phyloP scores from a whole-genome alignment of 2,113 vertebrate genomes.

The Dipodomys spectabilis region DNA sequence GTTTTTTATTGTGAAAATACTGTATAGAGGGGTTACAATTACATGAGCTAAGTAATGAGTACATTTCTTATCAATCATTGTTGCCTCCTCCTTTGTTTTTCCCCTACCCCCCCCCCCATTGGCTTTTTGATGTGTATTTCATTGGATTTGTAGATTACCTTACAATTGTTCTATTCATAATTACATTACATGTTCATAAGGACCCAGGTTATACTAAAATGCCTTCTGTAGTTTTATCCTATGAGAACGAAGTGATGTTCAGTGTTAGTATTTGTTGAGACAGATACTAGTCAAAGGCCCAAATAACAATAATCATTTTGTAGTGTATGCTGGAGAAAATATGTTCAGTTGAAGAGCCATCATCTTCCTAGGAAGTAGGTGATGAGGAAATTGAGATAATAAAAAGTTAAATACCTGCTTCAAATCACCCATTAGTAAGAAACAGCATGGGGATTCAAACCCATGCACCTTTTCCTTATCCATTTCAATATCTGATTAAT shows the following conservation, averaged over 20 bases:
- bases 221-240: background rate
- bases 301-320: constrained; percentile 12
- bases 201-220: background rate
- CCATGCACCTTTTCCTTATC: background rate
- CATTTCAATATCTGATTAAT: background rate
- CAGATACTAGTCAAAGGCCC: constrained; percentile 37
- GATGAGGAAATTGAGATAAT: background rate
- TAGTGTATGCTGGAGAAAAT: constrained; percentile 8
- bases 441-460: background rate
- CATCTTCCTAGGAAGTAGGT: background rate
- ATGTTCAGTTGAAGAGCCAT: background rate
- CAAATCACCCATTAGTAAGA: background rate
- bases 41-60: too few species aligned
- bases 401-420: background rate
- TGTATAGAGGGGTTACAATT: too few species aligned
- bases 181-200: background rate
- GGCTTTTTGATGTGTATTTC: too few species aligned
- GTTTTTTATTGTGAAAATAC: too few species aligned
- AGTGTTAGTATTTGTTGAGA: background rate
- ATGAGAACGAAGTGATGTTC: background rate
- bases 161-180: constrained; percentile 10
- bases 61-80: too few species aligned
- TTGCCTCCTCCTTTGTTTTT: too few species aligned
- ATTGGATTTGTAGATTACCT: too few species aligned
- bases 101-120: too few species aligned